These are phyloP conservation scores for Eleutherodactylus coqui DNA, from an alignment of 2,797 vertebrate genomes.

Conservation along the genomic window DNA sequence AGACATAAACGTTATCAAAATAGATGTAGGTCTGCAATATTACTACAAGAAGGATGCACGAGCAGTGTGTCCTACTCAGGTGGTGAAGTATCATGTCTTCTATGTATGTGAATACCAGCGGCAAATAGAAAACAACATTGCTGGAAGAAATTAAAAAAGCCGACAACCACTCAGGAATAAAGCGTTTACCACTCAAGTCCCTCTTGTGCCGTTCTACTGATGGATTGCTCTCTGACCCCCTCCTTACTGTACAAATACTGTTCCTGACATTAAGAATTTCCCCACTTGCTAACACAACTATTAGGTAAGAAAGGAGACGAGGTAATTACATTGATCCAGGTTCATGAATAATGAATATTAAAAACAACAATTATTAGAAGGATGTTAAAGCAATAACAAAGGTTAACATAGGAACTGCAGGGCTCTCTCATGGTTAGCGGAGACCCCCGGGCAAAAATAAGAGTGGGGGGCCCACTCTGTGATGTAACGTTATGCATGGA, in stretches of 20 bases:
- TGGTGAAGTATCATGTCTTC: background rate
- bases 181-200: conserved; percentile 28
- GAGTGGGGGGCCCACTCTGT: too few species aligned
- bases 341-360: conserved; percentile 40
- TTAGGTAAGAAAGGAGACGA: conserved; percentile 4
- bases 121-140: background rate
- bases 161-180: background rate
- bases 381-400: conserved; percentile 6
- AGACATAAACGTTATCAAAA: background rate
- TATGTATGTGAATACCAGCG: background rate
- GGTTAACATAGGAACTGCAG: background rate
- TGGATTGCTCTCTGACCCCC: background rate
- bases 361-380: conserved; percentile 33
- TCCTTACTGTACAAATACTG: conserved; percentile 30
- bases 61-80: too few species aligned
- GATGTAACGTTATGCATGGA: too few species aligned
- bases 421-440: too few species aligned
- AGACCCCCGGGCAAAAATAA: too few species aligned
- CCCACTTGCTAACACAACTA: conserved; percentile 22
- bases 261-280: conserved; percentile 44
- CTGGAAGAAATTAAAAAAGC: background rate
- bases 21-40: too few species aligned
- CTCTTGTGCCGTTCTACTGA: conserved; percentile 33
- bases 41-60: background rate
- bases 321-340: conserved; percentile 21